These are phyloP conservation scores for Trimorus sp. DNA, from an alignment of 2,888 invertebrate species.

Conservation along the genomic window DNA sequence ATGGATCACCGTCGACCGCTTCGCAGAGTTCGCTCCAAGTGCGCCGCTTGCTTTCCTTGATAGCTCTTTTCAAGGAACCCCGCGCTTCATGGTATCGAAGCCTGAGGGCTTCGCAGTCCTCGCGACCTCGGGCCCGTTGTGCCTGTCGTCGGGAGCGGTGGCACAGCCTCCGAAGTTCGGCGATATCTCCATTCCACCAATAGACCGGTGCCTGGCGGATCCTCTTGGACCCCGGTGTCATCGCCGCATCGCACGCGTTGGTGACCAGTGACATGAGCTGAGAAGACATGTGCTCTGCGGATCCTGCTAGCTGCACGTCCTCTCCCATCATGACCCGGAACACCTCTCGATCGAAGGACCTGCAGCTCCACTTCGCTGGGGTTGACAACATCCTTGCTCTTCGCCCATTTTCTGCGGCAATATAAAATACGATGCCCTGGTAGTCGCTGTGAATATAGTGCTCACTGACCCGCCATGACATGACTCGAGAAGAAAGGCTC, in stretches of 20 bases:
- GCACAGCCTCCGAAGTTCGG: conserved; percentile 33
- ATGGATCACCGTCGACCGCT: neutral
- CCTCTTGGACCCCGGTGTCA: conserved; percentile 21
- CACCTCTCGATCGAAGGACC: conserved; percentile 12
- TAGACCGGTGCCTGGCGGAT: conserved; percentile 36
- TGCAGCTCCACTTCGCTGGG: conserved; percentile 13
- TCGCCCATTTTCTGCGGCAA: neutral
- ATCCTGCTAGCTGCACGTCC: neutral
- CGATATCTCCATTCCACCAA: conserved; percentile 55
- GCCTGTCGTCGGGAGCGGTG: conserved; percentile 14
- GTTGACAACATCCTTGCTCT: neutral
- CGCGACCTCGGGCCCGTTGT: conserved; percentile 16
- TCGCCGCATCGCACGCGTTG: conserved; percentile 39
- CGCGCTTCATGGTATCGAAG: conserved; percentile 1
- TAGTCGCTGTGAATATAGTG: neutral
- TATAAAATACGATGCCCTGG: neutral
- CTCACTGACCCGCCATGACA: conserved; percentile 10
- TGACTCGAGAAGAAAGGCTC: neutral
- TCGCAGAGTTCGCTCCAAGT: conserved; percentile 60
- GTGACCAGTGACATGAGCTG: conserved; percentile 13
- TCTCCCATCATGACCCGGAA: conserved; percentile 10
- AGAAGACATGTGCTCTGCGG: neutral
- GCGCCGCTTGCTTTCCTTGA: conserved; percentile 44
- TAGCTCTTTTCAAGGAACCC: conserved; percentile 27
- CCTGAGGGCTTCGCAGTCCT: neutral